A percentile compares a stretch with the other conserved stretches of the same genome.
Conservation (phyloP, 2,888 invertebrate genomes). For the Falcaria lacertinaria region DNA sequence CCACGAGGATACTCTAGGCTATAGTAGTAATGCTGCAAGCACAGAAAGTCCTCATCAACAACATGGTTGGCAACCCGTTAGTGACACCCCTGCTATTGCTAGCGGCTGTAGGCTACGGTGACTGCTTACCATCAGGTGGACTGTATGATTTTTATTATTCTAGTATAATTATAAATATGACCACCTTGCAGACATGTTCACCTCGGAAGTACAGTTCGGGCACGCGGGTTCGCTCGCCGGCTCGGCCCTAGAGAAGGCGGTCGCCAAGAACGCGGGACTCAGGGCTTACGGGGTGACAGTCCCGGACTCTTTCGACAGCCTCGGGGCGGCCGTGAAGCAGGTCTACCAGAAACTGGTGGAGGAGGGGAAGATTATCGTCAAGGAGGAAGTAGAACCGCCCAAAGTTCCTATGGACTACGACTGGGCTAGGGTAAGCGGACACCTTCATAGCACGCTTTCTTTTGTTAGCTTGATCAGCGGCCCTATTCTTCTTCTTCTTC, state of each 20-base stretch:
- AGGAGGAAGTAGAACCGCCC: constrained; percentile 96
- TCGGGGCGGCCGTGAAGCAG: constrained; percentile 77
- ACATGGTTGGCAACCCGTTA: no score
- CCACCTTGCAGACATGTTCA: constrained; percentile 85
- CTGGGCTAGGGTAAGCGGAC: constrained; percentile 91
- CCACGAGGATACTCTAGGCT: no score
- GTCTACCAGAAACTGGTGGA: constrained; percentile 89
- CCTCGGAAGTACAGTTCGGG: constrained; percentile 97
- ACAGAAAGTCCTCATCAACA: no score
- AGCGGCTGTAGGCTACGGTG: no score
- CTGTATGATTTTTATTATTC: no score
- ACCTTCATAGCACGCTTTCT: no score
- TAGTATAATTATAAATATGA: no score
- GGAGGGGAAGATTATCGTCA: constrained; percentile 90
- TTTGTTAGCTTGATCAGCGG: no score
- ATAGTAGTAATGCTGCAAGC: no score
- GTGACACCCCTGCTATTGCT: no score
- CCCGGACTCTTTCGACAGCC: constrained; percentile 94
- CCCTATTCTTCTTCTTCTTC: no score
- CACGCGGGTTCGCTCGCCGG: constrained; percentile 99
- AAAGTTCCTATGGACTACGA: constrained; percentile 99
- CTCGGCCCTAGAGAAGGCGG: constrained; percentile 95
- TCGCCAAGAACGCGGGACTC: constrained; percentile 93
- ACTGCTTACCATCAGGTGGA: no score
- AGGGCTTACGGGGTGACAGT: constrained; percentile 92